Percentiles rank a stretch among this genome's conserved stretches.
Evolutionary conservation across 2,113 vertebrate species (phyloP).

Genomic region (Sardina pilchardus): DNA sequence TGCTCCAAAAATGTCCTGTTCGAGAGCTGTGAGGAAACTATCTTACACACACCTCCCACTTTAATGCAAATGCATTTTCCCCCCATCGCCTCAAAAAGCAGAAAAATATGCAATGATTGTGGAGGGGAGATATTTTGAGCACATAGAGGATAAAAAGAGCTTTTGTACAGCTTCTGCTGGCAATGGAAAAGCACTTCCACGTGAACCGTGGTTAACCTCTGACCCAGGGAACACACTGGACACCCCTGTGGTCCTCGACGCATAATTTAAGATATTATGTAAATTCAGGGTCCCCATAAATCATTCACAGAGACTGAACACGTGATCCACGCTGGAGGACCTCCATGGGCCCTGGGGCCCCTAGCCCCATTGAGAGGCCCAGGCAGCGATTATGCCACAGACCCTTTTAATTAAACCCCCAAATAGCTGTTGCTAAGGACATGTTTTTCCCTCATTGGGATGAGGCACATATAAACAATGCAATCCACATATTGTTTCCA

Average conservation of each 20-base stretch:
- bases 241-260: background rate
- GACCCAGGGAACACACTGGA: conserved; percentile 1
- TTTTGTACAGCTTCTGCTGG: background rate
- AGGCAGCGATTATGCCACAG: background rate
- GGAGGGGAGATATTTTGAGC: conserved; percentile 1
- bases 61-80: background rate
- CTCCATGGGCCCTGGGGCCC: background rate
- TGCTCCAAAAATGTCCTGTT: background rate
- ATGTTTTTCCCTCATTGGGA: background rate
- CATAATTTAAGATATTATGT: background rate
- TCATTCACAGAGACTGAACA: background rate
- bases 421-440: conserved; percentile 19
- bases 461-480: background rate
- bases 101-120: background rate
- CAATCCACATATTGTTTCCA: conserved; percentile 12
- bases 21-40: background rate
- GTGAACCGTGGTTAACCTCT: background rate
- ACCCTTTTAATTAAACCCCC: background rate
- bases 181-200: background rate
- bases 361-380: background rate
- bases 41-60: background rate
- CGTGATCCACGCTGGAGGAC: background rate
- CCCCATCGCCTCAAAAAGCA: background rate
- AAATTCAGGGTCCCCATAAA: background rate
- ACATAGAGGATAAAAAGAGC: background rate